Base-by-base conservation (phyloP, 2,888 invertebrate species). In the Machimus rusticus region DNA sequence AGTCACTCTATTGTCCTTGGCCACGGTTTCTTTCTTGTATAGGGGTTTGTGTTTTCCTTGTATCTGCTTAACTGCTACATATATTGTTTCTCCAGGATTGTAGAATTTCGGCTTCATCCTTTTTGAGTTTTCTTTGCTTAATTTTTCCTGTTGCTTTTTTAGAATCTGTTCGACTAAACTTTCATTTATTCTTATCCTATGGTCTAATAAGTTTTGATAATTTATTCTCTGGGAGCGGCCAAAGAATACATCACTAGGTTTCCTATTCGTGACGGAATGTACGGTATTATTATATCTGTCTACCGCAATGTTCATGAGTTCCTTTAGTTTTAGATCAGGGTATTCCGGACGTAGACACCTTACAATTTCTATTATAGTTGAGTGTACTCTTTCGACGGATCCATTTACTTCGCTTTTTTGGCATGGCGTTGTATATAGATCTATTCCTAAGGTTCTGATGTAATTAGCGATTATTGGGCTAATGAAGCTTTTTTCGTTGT, bases 281-380 rank as follows among this genome's bases (percentile, higher is more conserved):
- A 78, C n/a, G 5, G 39, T 55, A 8, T 85, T 85, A 9, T 87
- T 78, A 16, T 86, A 79, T 23, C 74, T 39, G 43, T 78, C 85
- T n/a, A 87, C 57, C 1, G 87, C 55, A 12, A 77, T 87, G 12
- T 78, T 85, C 5, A 86, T 79, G 6, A 87, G 0, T 34, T 87
- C 86, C 34, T 85, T 85, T 0, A 79, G n/a, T 12, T 34, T 37
- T n/a, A 85, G 28, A n/a, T 74, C 74, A 2, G 74, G 74, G 6
- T 74, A 74, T 31, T 74, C 28, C 5, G 8, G 1, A 1, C 31
- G 82, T 23, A 87, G 14, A 31, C 87, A 87, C 37, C 87, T 74
- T 23, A 74, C 74, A 12, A 87, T 84, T 87, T 74, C 87, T 14
- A 87, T 84, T 12, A 87, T 82, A 9, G 82, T 87, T 3, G 87